A percentile compares a stretch with the other conserved stretches of the same genome.
Evolutionary conservation across 2,888 invertebrate species (phyloP).

Genomic region (Elaeidobius kamerunicus): DNA sequence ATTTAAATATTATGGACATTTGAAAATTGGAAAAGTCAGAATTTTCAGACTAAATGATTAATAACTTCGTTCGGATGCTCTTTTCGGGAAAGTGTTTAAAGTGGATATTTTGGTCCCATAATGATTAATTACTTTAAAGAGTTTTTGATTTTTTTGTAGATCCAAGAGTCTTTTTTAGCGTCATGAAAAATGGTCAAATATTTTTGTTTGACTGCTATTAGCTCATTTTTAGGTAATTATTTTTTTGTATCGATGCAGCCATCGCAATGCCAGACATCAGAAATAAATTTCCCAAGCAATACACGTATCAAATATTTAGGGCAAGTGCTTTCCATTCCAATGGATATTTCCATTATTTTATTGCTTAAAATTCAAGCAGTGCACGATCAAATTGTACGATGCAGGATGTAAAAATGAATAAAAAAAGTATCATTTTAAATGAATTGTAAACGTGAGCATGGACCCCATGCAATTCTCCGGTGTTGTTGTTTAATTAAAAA

Average conservation of each 20-base stretch:
- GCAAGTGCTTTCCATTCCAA: slow-evolving; percentile 23
- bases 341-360: slow-evolving; percentile 24
- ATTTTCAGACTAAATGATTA: too few relatives aligned
- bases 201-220: neutral
- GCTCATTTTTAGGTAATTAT: neutral
- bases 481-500: too few relatives aligned
- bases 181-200: neutral
- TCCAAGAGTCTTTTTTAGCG: neutral
- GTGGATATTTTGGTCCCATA: neutral
- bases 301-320: slow-evolving; percentile 12
- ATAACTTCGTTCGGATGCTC: neutral
- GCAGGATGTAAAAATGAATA: neutral
- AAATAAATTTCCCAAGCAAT: neutral
- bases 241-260: neutral
- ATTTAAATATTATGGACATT: too few relatives aligned
- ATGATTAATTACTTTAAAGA: neutral
- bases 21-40: too few relatives aligned
- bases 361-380: slow-evolving; percentile 16
- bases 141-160: neutral
- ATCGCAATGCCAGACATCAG: neutral
- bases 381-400: slow-evolving; percentile 1
- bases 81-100: neutral
- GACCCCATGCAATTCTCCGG: too few relatives aligned
- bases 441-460: neutral
- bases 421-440: neutral